A percentile compares a stretch with the other conserved stretches of the same genome.
Conservation (phyloP, 23 tunicate species). For the Ciona savignyi region DNA sequence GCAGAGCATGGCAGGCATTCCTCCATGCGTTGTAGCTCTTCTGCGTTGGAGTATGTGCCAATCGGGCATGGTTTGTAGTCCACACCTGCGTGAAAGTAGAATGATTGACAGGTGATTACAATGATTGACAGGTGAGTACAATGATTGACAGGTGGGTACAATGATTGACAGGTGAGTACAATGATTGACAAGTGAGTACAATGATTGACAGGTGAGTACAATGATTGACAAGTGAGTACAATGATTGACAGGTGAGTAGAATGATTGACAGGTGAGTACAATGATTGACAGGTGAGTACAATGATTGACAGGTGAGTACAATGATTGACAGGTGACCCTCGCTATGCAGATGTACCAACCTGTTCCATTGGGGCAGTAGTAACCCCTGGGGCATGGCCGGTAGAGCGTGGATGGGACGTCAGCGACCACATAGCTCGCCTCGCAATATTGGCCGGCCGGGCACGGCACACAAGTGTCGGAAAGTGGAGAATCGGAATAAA, state of each 20-base stretch:
- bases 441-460: slow-evolving; percentile 81
- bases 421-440: slow-evolving; percentile 28
- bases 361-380: slow-evolving; percentile 94
- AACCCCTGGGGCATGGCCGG: slow-evolving; percentile 70
- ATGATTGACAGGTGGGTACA: background rate
- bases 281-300: background rate
- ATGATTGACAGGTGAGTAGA: too few relatives aligned
- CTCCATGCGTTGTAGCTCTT: slow-evolving; percentile 4
- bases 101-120: background rate
- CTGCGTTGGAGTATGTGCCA: slow-evolving; percentile 55
- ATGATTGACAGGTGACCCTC: background rate
- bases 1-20: slow-evolving; percentile 66
- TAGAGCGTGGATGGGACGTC: slow-evolving; percentile 38
- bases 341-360: too few relatives aligned
- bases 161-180: background rate
- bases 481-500: slow-evolving; percentile 38
- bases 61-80: slow-evolving; percentile 67
- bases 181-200: too few relatives aligned
- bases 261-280: background rate
- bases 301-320: background rate
- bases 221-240: background rate
- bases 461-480: slow-evolving; percentile 51
- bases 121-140: background rate
- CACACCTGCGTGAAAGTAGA: slow-evolving; percentile 7
- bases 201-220: background rate